These are phyloP conservation scores for Pristionchus maxplancki DNA, from an alignment of 2,888 invertebrate species.

Conservation along the genomic window DNA sequence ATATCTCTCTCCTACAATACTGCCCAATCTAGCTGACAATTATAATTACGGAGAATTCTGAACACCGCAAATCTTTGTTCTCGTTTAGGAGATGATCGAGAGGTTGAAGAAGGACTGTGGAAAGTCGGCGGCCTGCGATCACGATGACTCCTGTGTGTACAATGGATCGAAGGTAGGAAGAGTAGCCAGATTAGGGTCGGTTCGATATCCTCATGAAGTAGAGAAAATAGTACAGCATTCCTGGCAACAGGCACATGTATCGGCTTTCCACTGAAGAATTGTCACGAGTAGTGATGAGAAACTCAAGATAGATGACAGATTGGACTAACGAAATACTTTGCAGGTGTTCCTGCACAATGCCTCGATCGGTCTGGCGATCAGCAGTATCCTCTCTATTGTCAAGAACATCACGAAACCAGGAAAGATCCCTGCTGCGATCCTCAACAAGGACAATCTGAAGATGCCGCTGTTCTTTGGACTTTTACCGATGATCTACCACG, in stretches of 20 bases:
- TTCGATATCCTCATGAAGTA: no score
- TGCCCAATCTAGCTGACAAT: neutral
- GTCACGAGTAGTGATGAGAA: no score
- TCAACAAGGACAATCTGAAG: constrained; percentile 56
- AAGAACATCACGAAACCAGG: constrained; percentile 24
- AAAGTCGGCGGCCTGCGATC: constrained; percentile 58
- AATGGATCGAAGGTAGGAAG: constrained; percentile 64
- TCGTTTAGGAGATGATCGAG: constrained; percentile 22
- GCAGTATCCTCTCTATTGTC: constrained; percentile 14
- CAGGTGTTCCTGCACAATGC: constrained; percentile 47
- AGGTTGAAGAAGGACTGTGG: constrained; percentile 42
- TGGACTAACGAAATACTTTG: no score
- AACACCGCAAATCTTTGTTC: neutral
- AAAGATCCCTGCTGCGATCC: neutral
- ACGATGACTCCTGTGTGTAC: constrained; percentile 69
- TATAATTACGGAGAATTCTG: neutral
- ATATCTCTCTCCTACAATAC: no score
- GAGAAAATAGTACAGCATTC: no score
- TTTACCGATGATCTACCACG: constrained; percentile 73
- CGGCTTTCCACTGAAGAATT: no score
- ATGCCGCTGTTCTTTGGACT: constrained; percentile 70
- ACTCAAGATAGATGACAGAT: no score
- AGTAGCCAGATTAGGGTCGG: no score
- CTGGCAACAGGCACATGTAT: no score
- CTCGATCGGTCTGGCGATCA: neutral